These are phyloP conservation scores for Dysdera silvatica DNA, from an alignment of 1,140 invertebrate genomes.

Conservation along the genomic window DNA sequence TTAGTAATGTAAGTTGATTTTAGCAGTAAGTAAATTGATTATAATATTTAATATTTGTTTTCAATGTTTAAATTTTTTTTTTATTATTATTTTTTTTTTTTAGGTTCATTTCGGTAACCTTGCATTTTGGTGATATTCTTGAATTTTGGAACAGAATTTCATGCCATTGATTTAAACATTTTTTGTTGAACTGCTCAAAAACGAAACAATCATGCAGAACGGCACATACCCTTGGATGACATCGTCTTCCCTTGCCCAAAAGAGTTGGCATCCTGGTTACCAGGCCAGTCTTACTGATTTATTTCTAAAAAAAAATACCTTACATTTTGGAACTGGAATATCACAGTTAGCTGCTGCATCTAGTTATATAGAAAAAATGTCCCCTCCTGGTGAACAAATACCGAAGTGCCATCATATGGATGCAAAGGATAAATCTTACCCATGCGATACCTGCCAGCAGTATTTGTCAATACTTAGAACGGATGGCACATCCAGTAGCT, in stretches of 20 bases:
- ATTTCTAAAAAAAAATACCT: conserved; percentile 35
- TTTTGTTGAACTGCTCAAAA: too few relatives aligned
- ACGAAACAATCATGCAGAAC: conserved; percentile 32
- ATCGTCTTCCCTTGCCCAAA: conserved; percentile 28
- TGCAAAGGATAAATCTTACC: conserved; percentile 32
- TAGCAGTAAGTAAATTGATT: too few relatives aligned
- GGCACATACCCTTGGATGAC: conserved; percentile 32
- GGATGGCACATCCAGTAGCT: conserved; percentile 29
- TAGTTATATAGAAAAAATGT: conserved; percentile 36
- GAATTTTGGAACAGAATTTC: too few relatives aligned
- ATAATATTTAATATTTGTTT: too few relatives aligned
- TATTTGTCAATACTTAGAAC: conserved; percentile 29
- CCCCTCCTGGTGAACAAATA: conserved; percentile 21
- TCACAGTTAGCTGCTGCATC: conserved; percentile 35
- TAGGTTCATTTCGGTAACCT: too few relatives aligned
- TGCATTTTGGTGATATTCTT: too few relatives aligned
- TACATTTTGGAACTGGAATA: conserved; percentile 33
- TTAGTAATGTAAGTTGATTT: too few relatives aligned
- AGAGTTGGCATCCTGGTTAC: conserved; percentile 32
- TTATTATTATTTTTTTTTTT: too few relatives aligned
- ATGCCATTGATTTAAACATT: too few relatives aligned
- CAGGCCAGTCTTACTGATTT: conserved; percentile 35
- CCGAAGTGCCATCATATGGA: conserved; percentile 32
- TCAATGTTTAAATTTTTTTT: too few relatives aligned
- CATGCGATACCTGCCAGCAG: conserved; percentile 32